These are phyloP conservation scores for Thumatha senex DNA, from an alignment of 2,888 invertebrate species.

Conservation along the genomic window DNA sequence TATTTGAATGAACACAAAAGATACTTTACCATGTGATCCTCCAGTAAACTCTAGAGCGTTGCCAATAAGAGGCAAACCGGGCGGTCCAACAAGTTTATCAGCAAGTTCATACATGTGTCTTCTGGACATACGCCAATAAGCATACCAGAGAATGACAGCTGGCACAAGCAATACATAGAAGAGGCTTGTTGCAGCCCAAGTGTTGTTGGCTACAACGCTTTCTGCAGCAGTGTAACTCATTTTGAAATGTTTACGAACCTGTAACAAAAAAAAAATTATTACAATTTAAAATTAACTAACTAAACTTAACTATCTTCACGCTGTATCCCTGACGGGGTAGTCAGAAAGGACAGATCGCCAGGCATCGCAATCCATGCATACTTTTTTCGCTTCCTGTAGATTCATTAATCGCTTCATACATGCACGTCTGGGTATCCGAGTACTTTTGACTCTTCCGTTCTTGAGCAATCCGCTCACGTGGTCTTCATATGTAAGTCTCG, in stretches of 20 bases:
- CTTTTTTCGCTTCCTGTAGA: too few species aligned
- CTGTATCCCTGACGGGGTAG: too few species aligned
- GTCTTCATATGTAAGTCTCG: too few species aligned
- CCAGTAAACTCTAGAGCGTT: slow-evolving; percentile 90
- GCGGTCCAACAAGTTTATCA: slow-evolving; percentile 88
- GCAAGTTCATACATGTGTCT: slow-evolving; percentile 88
- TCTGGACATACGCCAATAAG: slow-evolving; percentile 90
- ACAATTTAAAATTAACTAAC: too few species aligned
- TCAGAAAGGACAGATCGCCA: too few species aligned
- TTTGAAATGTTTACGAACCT: slow-evolving; percentile 29
- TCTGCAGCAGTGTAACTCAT: slow-evolving; percentile 75
- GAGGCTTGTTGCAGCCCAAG: slow-evolving; percentile 85
- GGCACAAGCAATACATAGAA: slow-evolving; percentile 90
- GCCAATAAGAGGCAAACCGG: slow-evolving; percentile 88
- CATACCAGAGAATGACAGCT: slow-evolving; percentile 87
- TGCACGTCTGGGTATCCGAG: too few species aligned
- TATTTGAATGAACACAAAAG: background rate
- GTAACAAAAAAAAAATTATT: background rate
- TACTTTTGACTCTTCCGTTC: too few species aligned
- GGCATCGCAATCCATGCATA: too few species aligned
- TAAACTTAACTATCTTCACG: too few species aligned
- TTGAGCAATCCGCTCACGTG: too few species aligned
- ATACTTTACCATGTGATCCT: slow-evolving; percentile 85
- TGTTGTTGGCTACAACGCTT: slow-evolving; percentile 66
- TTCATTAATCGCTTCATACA: too few species aligned